phyloP scores from a whole-genome alignment of 2,797 vertebrate genomes.

The Heterohyrax brucei region DNA sequence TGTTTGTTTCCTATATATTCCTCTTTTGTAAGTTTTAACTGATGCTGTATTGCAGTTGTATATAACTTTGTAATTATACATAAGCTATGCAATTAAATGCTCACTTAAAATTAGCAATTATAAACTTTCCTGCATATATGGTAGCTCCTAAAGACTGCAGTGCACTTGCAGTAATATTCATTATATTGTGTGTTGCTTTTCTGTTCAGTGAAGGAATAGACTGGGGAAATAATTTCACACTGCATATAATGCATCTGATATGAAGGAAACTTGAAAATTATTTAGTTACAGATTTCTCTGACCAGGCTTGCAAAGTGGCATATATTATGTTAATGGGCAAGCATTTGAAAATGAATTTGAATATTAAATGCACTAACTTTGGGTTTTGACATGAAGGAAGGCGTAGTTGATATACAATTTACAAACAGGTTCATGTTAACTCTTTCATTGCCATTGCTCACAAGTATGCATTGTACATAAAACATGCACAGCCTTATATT shows the following conservation, averaged over 20 bases:
- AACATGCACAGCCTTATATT: neutral
- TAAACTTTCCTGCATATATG: slow-evolving; percentile 68
- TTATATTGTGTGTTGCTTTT: slow-evolving; percentile 84
- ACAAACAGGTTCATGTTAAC: slow-evolving; percentile 87
- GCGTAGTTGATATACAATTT: slow-evolving; percentile 76
- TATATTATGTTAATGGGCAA: slow-evolving; percentile 92
- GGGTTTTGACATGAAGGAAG: slow-evolving; percentile 88
- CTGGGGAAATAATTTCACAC: slow-evolving; percentile 92
- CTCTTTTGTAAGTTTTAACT: slow-evolving; percentile 77
- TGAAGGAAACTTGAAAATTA: slow-evolving; percentile 93
- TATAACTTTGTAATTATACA: slow-evolving; percentile 80
- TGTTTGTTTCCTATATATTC: slow-evolving; percentile 64
- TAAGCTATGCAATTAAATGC: slow-evolving; percentile 87
- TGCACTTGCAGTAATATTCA: slow-evolving; percentile 83
- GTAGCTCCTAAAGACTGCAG: slow-evolving; percentile 83
- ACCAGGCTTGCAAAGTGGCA: slow-evolving; percentile 92
- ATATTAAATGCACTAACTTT: slow-evolving; percentile 91
- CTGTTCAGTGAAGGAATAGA: slow-evolving; percentile 85
- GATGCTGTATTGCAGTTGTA: slow-evolving; percentile 45
- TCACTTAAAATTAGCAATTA: slow-evolving; percentile 85
- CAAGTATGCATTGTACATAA: slow-evolving; percentile 34
- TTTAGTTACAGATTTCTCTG: slow-evolving; percentile 92
- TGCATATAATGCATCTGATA: slow-evolving; percentile 92
- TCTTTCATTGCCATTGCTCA: slow-evolving; percentile 52
- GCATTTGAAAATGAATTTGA: slow-evolving; percentile 92